Evolutionary conservation across 2,113 vertebrate genomes (phyloP).

Genomic region (Clupea harengus): DNA sequence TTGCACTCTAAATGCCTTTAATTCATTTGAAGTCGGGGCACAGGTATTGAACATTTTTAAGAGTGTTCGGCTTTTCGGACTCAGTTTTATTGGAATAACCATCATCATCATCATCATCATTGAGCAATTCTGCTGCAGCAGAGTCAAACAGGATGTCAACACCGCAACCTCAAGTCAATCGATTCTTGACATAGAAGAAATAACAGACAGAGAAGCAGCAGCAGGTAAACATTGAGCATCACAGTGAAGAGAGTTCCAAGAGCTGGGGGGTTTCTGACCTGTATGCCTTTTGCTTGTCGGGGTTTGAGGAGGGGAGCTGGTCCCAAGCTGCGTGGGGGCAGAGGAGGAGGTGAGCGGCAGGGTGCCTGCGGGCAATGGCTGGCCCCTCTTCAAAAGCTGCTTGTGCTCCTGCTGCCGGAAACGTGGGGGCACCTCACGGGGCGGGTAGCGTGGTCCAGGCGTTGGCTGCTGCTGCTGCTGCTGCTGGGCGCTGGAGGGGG

Average conservation of each 20-base stretch:
- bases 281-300: slow-evolving; percentile 75
- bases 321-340: slow-evolving; percentile 64
- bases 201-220: too few species aligned
- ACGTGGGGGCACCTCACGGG: slow-evolving; percentile 94
- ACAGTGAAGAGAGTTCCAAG: neutral
- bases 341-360: slow-evolving; percentile 69
- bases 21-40: too few species aligned
- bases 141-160: neutral
- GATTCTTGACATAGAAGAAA: too few species aligned
- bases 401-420: slow-evolving; percentile 98
- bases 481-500: slow-evolving; percentile 65
- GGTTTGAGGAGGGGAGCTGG: slow-evolving; percentile 72
- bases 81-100: neutral
- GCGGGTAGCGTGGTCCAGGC: slow-evolving; percentile 86
- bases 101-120: too few species aligned
- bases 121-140: neutral
- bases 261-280: slow-evolving; percentile 76
- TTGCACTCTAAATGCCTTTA: neutral
- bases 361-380: slow-evolving; percentile 84
- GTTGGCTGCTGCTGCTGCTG: slow-evolving; percentile 76
- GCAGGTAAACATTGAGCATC: neutral
- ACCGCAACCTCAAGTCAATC: too few species aligned
- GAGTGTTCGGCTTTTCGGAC: too few species aligned
- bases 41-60: too few species aligned
- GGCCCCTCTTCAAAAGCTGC: slow-evolving; percentile 96